These are phyloP conservation scores for Perca schrenkii DNA, from an alignment of 2,113 vertebrate species.

Conservation along the genomic window DNA sequence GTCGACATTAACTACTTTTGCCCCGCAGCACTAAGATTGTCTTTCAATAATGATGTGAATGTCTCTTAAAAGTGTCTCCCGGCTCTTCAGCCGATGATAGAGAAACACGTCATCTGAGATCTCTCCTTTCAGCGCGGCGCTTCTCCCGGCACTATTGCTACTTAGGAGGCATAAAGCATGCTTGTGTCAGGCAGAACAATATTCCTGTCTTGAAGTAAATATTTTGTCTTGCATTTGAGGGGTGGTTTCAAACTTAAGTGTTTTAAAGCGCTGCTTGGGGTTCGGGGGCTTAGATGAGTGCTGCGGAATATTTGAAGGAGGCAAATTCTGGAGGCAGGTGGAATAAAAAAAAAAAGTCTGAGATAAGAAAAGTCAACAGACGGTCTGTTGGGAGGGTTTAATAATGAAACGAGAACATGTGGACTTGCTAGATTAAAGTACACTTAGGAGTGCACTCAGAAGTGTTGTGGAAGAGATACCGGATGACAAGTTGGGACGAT, in stretches of 20 bases:
- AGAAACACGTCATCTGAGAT: conserved; percentile 54
- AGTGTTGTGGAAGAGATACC: conserved; percentile 75
- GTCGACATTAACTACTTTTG: conserved; percentile 51
- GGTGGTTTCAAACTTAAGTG: conserved; percentile 60
- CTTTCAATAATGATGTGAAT: conserved; percentile 64
- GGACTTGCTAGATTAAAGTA: conserved; percentile 74
- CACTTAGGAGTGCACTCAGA: conserved; percentile 77
- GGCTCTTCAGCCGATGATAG: conserved; percentile 55
- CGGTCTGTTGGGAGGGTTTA: conserved; percentile 77
- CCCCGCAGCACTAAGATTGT: conserved; percentile 50
- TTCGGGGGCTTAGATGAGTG: conserved; percentile 52
- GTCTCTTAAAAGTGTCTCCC: conserved; percentile 58
- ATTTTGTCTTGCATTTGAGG: conserved; percentile 55
- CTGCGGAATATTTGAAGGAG: conserved; percentile 58
- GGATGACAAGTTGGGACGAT: conserved; percentile 53
- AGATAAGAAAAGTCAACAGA: not conserved
- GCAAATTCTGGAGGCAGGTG: conserved; percentile 52
- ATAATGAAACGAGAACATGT: conserved; percentile 78
- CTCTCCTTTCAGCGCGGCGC: conserved; percentile 49
- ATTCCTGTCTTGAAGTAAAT: conserved; percentile 61
- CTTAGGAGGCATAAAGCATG: conserved; percentile 44
- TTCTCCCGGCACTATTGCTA: conserved; percentile 57
- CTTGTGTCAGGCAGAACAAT: conserved; percentile 39
- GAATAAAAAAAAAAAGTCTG: conserved; percentile 64
- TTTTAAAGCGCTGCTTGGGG: conserved; percentile 70